Conservation (phyloP, 2,113 vertebrate genomes). For the Strix uralensis region DNA sequence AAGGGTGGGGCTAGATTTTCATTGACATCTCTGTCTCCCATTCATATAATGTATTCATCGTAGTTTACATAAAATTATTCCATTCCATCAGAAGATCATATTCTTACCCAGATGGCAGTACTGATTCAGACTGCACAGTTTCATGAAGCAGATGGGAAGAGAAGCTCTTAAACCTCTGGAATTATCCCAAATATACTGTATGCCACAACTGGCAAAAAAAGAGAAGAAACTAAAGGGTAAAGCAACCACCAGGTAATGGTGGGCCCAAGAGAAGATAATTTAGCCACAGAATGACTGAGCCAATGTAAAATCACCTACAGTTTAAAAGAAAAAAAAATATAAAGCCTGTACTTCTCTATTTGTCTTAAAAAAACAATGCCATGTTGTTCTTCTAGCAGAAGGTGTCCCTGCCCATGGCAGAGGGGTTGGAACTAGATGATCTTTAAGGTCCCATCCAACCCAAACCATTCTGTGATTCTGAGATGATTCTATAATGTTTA, state of each 20-base stretch:
- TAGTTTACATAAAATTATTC: neutral
- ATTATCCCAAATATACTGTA: constrained; percentile 7
- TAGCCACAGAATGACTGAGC: neutral
- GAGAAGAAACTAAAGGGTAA: neutral
- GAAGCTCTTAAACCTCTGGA: constrained; percentile 43
- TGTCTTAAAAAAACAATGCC: neutral
- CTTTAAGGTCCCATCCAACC: no score
- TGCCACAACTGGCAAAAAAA: neutral
- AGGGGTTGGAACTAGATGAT: no score
- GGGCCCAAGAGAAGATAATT: neutral
- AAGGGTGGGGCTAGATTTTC: neutral
- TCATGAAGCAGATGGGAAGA: constrained; percentile 30
- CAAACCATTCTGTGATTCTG: no score
- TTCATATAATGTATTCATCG: neutral
- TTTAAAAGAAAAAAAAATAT: neutral
- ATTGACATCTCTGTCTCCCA: neutral
- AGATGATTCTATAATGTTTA: neutral
- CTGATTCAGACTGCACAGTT: constrained; percentile 2
- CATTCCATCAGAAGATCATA: neutral
- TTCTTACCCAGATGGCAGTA: constrained; percentile 30
- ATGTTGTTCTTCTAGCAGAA: neutral
- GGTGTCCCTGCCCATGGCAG: no score
- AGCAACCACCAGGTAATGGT: neutral
- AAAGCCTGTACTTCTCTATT: neutral
- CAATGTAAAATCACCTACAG: neutral